Conservation (phyloP, 2,797 vertebrate genomes). For the Hylomyscus alleni region DNA sequence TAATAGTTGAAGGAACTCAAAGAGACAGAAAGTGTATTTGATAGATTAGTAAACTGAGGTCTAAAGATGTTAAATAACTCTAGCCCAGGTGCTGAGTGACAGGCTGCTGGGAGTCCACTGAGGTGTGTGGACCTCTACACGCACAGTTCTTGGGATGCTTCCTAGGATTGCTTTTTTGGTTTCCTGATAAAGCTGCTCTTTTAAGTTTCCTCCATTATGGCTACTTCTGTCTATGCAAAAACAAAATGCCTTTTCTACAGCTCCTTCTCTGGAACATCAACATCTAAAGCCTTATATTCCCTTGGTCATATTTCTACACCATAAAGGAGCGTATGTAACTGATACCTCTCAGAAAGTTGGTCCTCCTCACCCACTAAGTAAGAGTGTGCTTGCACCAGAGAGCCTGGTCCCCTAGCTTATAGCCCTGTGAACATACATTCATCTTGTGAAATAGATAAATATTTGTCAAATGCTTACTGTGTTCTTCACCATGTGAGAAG, state of each 20-base stretch:
- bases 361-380: conserved; percentile 24
- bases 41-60: background rate
- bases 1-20: background rate
- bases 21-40: conserved; percentile 8
- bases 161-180: background rate
- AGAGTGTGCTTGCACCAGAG: background rate
- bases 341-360: background rate
- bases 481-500: background rate
- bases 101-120: background rate
- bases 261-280: conserved; percentile 15
- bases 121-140: background rate
- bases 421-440: background rate
- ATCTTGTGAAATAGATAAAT: conserved; percentile 28
- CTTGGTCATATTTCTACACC: conserved; percentile 6
- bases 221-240: conserved; percentile 24
- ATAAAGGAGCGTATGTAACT: background rate
- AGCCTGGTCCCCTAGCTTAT: background rate
- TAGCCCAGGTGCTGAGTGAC: background rate
- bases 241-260: conserved; percentile 41
- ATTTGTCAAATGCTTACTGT: conserved; percentile 1
- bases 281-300: conserved; percentile 8
- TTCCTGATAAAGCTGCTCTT: background rate
- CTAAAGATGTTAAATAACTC: background rate
- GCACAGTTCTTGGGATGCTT: conserved; percentile 12
- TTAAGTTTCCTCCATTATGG: background rate